These are phyloP conservation scores for Eospalax fontanierii DNA, from an alignment of 2,797 vertebrate species.

Conservation along the genomic window DNA sequence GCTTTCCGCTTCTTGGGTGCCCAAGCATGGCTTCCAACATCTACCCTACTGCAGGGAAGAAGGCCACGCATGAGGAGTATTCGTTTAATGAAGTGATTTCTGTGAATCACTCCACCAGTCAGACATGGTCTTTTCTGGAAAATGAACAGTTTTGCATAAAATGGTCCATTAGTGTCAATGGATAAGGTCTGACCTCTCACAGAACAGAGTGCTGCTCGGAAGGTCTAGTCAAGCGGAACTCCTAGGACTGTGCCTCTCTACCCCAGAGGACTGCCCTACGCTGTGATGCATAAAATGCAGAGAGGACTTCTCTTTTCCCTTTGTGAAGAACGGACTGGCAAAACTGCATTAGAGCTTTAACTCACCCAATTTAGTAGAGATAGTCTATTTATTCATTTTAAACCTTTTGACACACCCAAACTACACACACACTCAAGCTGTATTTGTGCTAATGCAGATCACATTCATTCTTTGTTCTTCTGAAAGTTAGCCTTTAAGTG, in stretches of 20 bases:
- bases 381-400: background rate
- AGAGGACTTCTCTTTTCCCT: background rate
- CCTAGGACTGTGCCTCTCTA: background rate
- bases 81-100: conserved; percentile 73
- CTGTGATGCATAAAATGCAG: background rate
- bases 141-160: conserved; percentile 72
- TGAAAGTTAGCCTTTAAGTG: background rate
- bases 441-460: background rate
- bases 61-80: conserved; percentile 25
- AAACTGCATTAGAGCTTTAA: conserved; percentile 33
- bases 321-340: conserved; percentile 17
- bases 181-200: conserved; percentile 72
- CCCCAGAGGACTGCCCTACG: background rate
- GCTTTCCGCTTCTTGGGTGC: background rate
- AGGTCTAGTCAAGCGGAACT: conserved; percentile 68
- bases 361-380: background rate
- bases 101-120: conserved; percentile 80
- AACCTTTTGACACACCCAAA: conserved; percentile 30
- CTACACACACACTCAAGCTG: background rate
- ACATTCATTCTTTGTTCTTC: background rate
- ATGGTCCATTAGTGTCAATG: conserved; percentile 75
- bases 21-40: conserved; percentile 13
- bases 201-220: background rate
- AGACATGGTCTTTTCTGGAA: conserved; percentile 77
- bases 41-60: conserved; percentile 48